phyloP scores from a whole-genome alignment of 1,140 invertebrate genomes.

The Drosophila rufa region DNA sequence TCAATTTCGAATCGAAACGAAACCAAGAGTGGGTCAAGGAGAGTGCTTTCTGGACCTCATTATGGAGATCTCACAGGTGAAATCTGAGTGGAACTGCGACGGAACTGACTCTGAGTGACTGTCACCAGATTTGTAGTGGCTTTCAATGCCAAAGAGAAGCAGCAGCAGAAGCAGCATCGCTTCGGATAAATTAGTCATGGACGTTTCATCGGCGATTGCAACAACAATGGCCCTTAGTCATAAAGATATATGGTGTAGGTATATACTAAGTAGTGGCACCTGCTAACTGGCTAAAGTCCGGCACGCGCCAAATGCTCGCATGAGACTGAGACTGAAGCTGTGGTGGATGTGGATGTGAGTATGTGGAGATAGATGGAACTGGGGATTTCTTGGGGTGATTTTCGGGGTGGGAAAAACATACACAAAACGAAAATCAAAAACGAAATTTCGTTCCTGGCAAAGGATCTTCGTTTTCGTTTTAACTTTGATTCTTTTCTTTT shows the following conservation, averaged over 20 bases:
- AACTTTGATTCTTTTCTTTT: slow-evolving; percentile 47
- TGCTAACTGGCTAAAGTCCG: slow-evolving; percentile 65
- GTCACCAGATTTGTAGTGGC: slow-evolving; percentile 25
- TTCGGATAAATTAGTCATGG: slow-evolving; percentile 63
- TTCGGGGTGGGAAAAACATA: slow-evolving; percentile 55
- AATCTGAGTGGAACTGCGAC: slow-evolving; percentile 51
- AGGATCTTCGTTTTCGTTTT: slow-evolving; percentile 74
- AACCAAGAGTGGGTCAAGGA: slow-evolving; percentile 37
- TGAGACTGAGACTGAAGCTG: slow-evolving; percentile 17
- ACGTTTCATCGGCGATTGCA: slow-evolving; percentile 57
- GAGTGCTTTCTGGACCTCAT: slow-evolving; percentile 38
- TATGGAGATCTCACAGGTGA: slow-evolving; percentile 56
- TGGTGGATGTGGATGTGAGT: slow-evolving; percentile 12
- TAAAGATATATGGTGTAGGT: slow-evolving; percentile 21
- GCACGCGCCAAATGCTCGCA: slow-evolving; percentile 54
- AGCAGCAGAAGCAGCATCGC: slow-evolving; percentile 24
- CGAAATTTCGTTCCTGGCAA: slow-evolving; percentile 79
- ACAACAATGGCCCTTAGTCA: slow-evolving; percentile 68
- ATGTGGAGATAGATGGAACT: slow-evolving; percentile 1
- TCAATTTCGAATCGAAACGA: slow-evolving; percentile 20
- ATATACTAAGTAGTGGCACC: slow-evolving; percentile 43
- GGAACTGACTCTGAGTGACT: slow-evolving; percentile 21
- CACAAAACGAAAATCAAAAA: slow-evolving; percentile 65
- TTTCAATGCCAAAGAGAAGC: slow-evolving; percentile 66
- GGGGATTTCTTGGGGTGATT: slow-evolving; percentile 6